phyloP scores from a whole-genome alignment of 1,140 invertebrate species.

The Aphis craccivora region DNA sequence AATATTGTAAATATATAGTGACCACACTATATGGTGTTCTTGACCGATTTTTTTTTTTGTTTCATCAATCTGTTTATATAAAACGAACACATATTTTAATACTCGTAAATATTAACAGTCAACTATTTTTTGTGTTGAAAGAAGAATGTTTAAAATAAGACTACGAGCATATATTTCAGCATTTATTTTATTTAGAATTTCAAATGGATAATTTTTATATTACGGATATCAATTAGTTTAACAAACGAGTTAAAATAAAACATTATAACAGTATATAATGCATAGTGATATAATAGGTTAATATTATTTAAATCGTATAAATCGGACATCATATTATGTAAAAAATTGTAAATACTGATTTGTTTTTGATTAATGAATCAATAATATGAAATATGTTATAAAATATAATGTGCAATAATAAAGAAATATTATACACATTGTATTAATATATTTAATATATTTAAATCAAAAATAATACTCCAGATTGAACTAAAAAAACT shows the following conservation, averaged over 20 bases:
- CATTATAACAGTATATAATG: background rate
- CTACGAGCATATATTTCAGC: background rate
- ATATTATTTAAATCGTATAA: background rate
- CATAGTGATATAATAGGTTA: background rate
- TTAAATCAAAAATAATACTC: too few species aligned
- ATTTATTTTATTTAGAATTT: too few species aligned
- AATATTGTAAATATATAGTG: background rate
- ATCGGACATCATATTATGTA: too few species aligned
- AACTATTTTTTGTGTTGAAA: background rate
- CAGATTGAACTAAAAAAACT: too few species aligned
- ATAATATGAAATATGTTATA: too few species aligned
- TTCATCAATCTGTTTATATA: background rate
- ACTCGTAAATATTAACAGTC: background rate
- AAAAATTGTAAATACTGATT: background rate
- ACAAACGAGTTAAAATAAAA: background rate
- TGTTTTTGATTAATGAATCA: background rate
- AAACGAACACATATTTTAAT: background rate
- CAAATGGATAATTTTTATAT: background rate
- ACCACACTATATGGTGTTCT: background rate
- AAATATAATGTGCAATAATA: too few species aligned
- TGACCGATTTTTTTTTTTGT: slow-evolving; percentile 34
- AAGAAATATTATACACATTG: too few species aligned
- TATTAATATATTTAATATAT: too few species aligned
- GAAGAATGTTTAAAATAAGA: background rate
- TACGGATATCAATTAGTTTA: background rate